phyloP scores from a whole-genome alignment of 2,113 vertebrate species.

The Rhinolophus ferrumequinum region DNA sequence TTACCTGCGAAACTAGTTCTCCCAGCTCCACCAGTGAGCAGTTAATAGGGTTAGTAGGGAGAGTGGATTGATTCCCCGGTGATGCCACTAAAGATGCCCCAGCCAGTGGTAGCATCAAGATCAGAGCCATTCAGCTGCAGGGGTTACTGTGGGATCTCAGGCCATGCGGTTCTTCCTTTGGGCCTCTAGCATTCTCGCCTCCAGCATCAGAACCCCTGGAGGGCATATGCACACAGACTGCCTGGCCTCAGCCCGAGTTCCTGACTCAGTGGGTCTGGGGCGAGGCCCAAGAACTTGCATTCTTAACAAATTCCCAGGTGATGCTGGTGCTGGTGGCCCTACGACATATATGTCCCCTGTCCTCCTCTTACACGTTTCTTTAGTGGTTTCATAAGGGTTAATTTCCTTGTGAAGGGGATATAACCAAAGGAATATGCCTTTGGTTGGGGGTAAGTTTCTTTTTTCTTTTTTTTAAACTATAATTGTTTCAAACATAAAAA shows the following conservation, averaged over 20 bases:
- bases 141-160: neutral
- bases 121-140: neutral
- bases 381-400: neutral
- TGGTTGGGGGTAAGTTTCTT: neutral
- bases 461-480: neutral
- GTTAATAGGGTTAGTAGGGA: neutral
- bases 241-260: neutral
- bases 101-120: neutral
- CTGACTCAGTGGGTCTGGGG: neutral
- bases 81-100: neutral
- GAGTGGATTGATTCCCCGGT: neutral
- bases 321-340: neutral
- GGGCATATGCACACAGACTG: neutral
- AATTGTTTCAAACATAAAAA: slow-evolving; percentile 33
- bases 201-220: neutral
- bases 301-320: neutral
- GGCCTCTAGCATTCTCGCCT: neutral
- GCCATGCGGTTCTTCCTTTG: neutral
- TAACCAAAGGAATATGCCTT: slow-evolving; percentile 7
- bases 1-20: neutral
- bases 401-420: neutral
- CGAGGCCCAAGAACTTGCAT: neutral
- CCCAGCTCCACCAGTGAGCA: neutral
- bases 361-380: neutral
- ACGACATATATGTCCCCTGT: neutral